Conservation (phyloP, 1,140 invertebrate species). For the Tachypleus tridentatus region DNA sequence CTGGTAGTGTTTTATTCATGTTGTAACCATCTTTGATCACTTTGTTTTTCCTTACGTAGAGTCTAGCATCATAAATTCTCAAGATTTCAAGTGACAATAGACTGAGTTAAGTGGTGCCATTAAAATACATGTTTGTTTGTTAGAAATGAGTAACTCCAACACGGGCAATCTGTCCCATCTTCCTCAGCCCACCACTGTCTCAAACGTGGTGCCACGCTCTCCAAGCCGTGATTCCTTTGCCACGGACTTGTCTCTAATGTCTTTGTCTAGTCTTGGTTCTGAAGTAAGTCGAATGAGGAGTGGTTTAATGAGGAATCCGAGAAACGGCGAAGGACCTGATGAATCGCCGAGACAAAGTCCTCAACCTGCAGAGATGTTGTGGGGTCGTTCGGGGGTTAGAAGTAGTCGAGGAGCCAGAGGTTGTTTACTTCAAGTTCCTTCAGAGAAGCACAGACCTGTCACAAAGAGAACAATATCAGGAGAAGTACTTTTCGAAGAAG, state of each 20-base stretch:
- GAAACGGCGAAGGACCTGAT: slow-evolving; percentile 10
- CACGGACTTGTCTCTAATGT: slow-evolving; percentile 64
- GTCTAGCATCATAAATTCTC: no score
- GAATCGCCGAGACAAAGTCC: slow-evolving; percentile 14
- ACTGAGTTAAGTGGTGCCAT: no score
- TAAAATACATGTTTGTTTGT: no score
- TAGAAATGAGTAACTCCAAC: no score
- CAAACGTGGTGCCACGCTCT: slow-evolving; percentile 41
- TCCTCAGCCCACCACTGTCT: background rate
- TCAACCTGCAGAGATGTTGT: background rate
- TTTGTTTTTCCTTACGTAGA: no score
- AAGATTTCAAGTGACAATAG: no score
- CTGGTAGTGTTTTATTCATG: no score
- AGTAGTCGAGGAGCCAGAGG: slow-evolving; percentile 5
- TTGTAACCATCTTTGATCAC: no score
- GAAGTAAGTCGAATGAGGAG: slow-evolving; percentile 33
- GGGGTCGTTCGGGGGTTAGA: background rate
- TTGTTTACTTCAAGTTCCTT: slow-evolving; percentile 14
- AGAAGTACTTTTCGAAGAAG: slow-evolving; percentile 55
- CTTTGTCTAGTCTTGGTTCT: slow-evolving; percentile 56
- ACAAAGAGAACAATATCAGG: slow-evolving; percentile 35
- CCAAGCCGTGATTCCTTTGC: slow-evolving; percentile 70
- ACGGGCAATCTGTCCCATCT: no score
- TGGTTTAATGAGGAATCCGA: background rate
- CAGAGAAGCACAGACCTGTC: slow-evolving; percentile 3